Evolutionary conservation across 2,888 invertebrate genomes (phyloP), one percentile per base, ranked within the genome.

Genomic region (Gerris lacustris): DNA sequence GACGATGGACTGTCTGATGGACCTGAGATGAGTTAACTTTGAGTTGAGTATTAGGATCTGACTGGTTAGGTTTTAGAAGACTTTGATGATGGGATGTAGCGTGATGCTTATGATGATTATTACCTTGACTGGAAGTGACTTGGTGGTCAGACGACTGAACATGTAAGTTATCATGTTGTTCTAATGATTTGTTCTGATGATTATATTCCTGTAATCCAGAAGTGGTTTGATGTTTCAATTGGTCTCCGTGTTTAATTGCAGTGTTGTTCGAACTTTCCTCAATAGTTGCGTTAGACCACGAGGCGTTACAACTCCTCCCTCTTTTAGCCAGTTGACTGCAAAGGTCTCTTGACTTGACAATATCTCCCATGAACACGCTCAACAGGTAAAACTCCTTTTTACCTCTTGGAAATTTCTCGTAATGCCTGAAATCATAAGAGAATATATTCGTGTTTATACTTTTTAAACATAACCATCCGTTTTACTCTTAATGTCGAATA

Each of bases 331-430:
- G 83, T 79, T 90, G 89, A 78, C 88, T 89, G 80, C 92, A 93
- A 70, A 93, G 84, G 76, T 85, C 86, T 15, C 90, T 88, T 71
- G 91, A 91, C 18, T 88, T 89, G 73, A 92, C 87, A 78, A 92
- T 91, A 81, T 93, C 91, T 45, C 92, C 92, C 72, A 93, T 83
- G 81, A 92, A 92, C 73, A 92, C 90, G 79, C 92, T 92, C 74
- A 92, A 85, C 62, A 93, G 83, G 80, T 91, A 92, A 82, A 88
- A 88, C 82, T 92, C 90, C 80, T 91, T 82, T 78, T 86, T 86
- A 76, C 86, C 86, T 76, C 88, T 87, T 62, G 88, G 85, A 68
- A 90, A 89, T 70, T 85, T 83, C 81, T 89, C 90, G 84, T 91
- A 92, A 78, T 89, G 88, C 77, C 92, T 92, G 85, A 67, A 83